Evolutionary conservation across 2,888 invertebrate genomes (phyloP).

Genomic region (Aphelenchoides bicaudatus): DNA sequence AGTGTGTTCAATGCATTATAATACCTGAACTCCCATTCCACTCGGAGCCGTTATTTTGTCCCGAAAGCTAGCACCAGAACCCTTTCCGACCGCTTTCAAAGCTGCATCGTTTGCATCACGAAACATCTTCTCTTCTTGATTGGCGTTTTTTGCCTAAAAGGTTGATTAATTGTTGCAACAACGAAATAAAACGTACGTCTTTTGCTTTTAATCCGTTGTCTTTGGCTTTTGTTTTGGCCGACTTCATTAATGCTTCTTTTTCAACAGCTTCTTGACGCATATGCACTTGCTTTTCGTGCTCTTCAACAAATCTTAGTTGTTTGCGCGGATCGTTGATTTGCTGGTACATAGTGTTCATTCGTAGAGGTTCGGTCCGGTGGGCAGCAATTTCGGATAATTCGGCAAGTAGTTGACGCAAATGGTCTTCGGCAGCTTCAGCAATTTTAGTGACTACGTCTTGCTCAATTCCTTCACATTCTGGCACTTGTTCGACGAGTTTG

Average conservation of each 20-base stretch:
- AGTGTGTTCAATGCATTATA: no score
- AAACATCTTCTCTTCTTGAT: no score
- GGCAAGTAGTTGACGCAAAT: conserved; percentile 82
- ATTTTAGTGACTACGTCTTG: conserved; percentile 8
- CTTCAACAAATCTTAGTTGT: conserved; percentile 94
- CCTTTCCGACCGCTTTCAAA: no score
- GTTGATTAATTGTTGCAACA: no score
- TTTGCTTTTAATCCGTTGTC: no score
- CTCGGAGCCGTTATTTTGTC: no score
- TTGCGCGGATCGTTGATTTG: conserved; percentile 80
- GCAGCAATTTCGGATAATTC: conserved; percentile 87
- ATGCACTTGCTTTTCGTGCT: conserved; percentile 86
- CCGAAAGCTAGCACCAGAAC: no score
- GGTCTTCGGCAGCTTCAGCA: conserved; percentile 72
- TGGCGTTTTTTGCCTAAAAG: no score
- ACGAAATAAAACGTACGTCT: no score
- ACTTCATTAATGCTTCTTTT: conserved; percentile 83
- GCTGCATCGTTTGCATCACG: no score
- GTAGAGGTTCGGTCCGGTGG: conserved; percentile 83
- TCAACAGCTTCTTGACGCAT: conserved; percentile 92
- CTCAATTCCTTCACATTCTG: neutral
- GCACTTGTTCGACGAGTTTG: neutral
- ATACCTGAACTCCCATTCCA: no score
- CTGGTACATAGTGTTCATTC: conserved; percentile 83
- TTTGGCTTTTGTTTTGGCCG: conserved; percentile 67